Evolutionary conservation across 2,888 invertebrate genomes (phyloP), one percentile per base, ranked within the genome.

Genomic region (Apamea crenata): DNA sequence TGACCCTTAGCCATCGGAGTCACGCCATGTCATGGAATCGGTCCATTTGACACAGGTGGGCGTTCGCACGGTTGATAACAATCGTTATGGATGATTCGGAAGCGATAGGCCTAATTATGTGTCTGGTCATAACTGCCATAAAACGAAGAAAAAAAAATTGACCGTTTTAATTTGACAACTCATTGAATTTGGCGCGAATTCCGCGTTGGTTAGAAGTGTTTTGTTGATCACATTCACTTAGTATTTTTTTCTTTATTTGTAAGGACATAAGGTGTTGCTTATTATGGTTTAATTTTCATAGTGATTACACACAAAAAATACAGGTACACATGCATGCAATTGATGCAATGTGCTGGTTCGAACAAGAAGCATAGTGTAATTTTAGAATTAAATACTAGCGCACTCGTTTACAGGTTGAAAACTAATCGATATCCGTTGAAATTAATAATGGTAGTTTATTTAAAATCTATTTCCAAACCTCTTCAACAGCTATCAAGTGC

Each of bases 1-100:
- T 88, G 87, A 82, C 87, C 85, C 83, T 72, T 77, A 83, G 16
- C 80, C 61, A 50, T 83, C 59, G 66, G 68, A 83, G 92, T 92
- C 96, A 95, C 95, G 95, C 95, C 88, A 95, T 88, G 89, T 95
- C 88, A 95, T 88, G 89, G 81, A 84, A 78, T 69, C 61, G 86
- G 88, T 89, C 87, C 82, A 83, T 84, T 77, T n/a, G 75, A 67
- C 87, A 92, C 95, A 96, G 96, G 95, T 96, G 95, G 90, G 80
- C 67, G 87, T 89, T 96, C 95, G 88, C 96, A 96, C 92, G 93
- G 90, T 86, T 89, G 92, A 92, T 92, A 89, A 65, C 56, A 77
- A 90, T 91, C 91, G 83, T 87, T 88, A 89, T 81, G 86, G 86
- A 83, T 83, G 82, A 86, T 88, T 87, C 79, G 80, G 74, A 84